Evolutionary conservation across 2,888 invertebrate species (phyloP), one percentile per base, ranked within the genome.

Genomic region (Orthosia gracilis): DNA sequence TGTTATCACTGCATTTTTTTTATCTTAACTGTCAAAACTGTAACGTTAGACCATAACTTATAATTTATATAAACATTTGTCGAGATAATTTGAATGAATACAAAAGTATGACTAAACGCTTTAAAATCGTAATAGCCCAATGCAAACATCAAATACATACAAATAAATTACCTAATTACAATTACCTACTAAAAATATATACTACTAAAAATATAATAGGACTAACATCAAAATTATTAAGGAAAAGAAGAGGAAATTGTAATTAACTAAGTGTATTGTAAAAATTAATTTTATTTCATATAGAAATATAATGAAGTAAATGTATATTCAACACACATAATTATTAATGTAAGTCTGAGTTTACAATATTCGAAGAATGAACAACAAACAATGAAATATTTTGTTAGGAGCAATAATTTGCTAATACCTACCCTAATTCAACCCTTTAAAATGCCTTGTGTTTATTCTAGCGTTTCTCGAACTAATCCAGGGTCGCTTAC

Each of bases 401-500:
- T 49, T 45, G 47, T 49, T 52, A 26, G 23, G 40, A 18, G 15
- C 31, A 64, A 73, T 68, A 45, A 67, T 64, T 78, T 57, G 50
- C 40, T 40, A 49, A 61, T 74, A 26, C 13, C n/a, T 4, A 13
- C 21, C 50, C 50, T 57, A 26, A 64, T 18, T 57, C 21, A 31
- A 61, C 61, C 80, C 57, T 73, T 65, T 74, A 13, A 79, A 78
- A 78, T 79, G 52, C 40, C 45, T 65, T 17, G 47, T 69, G 74
- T 78, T 78, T 65, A 69, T 52, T 65, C 68, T n/a, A 57, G 18
- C 68, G 61, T 65, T 52, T 21, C 26, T n/a, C 21, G 26, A 57
- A 21, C 71, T 80, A 71, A 76, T 65, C 68, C 57, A 62, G 68
- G 68, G 52, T 54, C 31, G n/a, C 13, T 67, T 13, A 63, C 73